Evolutionary conservation across 2,888 invertebrate species (phyloP), one percentile per base, ranked within the genome.

Genomic region (Biston stratarius): DNA sequence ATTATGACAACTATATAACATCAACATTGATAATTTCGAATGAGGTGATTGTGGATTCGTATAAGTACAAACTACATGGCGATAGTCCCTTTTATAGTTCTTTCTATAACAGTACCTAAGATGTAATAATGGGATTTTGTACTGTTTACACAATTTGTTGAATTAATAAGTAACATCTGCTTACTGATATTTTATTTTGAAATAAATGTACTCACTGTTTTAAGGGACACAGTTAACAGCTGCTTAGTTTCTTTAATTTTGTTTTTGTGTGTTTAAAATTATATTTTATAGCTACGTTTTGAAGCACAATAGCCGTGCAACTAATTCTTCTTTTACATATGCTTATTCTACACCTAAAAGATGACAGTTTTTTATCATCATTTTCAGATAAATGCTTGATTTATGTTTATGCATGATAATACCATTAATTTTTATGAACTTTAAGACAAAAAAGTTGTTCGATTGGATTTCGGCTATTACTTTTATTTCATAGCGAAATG

Each of bases 361-460:
- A 53, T 24, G 14, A 14, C 48, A 11, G 24, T 33, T 48, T 48
- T 36, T 47, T 2, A 42, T 34, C 7, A 14, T 12, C 11, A 14
- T 12, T 45, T 47, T 49, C 12, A 15, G 36, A 44, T 14, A 42
- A 45, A 56, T 49, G n/a, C 34, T 33, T 49, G 15, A 63, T 63
- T 51, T 57, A 49, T 57, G 36, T 9, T 42, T 33, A 36, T 47
- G 55, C 62, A 62, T 48, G 40, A 52, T 6, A 44, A 40, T 42
- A 12, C 48, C 49, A 59, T 52, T 60, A 42, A 34, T 10, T 40
- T 51, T 61, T 53, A 14, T 12, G 11, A 34, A n/a, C n/a, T 40
- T 10, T 3, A 45, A 38, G 7, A 61, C 7, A 9, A 36, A 24
- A 55, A 14, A 45, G 55, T 15, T 1, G 53, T 33, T 42, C 42